Evolutionary conservation across 2,888 invertebrate genomes (phyloP), one percentile per base, ranked within the genome.

Genomic region (Melinopterus prodromus): DNA sequence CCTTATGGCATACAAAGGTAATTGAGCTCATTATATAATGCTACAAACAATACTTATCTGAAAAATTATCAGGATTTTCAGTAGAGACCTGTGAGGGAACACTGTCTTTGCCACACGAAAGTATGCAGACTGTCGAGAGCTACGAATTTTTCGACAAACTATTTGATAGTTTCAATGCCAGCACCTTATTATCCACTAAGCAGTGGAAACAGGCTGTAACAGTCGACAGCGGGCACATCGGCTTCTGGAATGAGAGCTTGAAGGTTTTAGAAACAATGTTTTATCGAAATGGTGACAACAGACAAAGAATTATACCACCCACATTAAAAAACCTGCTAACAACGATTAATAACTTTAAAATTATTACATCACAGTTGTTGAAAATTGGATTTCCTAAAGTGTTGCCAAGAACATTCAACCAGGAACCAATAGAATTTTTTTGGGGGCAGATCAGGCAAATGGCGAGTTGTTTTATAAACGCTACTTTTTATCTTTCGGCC

Each of bases 1-100:
- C 76, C 38, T 75, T 15, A 75, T 75, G 75, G 26, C 75, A 26
- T 75, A 26, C 36, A 35, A 16, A 36, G n/a, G 75, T 75, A 75
- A 7, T 6, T 70, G 6, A 6, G 9, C 38, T 38, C 9, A 38
- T 38, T 6, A 6, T 38, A 38, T 38, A 38, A 38, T 38, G 9
- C 38, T 38, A 9, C 9, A n/a, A n/a, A n/a, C 38, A 38, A 6
- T 38, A 9, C 38, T 6, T 38, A 38, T 6, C 6, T 38, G 38
- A 38, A 38, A 38, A 38, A 6, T 70, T 70, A 16, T 70, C 14
- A 70, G 70, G 16, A 70, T 6, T 70, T 6, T 16, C 70, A 70
- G 70, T 70, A 12, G 16, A 70, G 36, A 6, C 5, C 14, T 16
- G 6, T 6, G 35, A 16, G 16, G 26, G 36, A 26, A 26, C 16